These are phyloP conservation scores for Pangasianodon gigas DNA, from an alignment of 2,113 vertebrate genomes.

Conservation along the genomic window DNA sequence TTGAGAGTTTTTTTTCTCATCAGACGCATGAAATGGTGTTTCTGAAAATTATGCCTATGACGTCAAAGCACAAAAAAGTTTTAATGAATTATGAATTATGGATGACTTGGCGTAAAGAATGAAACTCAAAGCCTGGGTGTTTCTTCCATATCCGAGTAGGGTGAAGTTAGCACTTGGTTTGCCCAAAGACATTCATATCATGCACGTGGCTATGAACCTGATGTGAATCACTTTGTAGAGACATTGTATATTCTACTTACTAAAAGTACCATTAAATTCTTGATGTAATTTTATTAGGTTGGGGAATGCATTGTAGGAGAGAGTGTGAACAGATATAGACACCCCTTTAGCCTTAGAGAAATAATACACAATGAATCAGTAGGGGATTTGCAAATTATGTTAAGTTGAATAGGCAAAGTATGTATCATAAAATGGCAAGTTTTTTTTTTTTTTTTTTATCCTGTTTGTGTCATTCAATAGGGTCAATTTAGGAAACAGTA, in stretches of 20 bases:
- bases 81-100: neutral
- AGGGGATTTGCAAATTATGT: neutral
- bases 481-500: constrained; percentile 35
- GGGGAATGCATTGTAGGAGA: neutral
- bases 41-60: neutral
- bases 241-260: neutral
- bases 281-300: neutral
- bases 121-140: neutral
- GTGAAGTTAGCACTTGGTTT: neutral
- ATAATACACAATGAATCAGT: constrained; percentile 13
- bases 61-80: neutral
- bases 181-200: neutral
- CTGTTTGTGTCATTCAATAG: neutral
- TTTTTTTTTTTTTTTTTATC: neutral
- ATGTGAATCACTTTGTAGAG: neutral
- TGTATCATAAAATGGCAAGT: constrained; percentile 26
- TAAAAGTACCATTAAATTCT: neutral
- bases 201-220: neutral
- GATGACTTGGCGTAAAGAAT: neutral
- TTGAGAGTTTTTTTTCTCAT: neutral
- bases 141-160: neutral
- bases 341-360: neutral
- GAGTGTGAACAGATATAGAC: neutral
- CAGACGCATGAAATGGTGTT: neutral
- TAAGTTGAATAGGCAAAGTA: constrained; percentile 27